These are phyloP conservation scores for Passer domesticus DNA, from an alignment of 2,113 vertebrate genomes.

Conservation along the genomic window DNA sequence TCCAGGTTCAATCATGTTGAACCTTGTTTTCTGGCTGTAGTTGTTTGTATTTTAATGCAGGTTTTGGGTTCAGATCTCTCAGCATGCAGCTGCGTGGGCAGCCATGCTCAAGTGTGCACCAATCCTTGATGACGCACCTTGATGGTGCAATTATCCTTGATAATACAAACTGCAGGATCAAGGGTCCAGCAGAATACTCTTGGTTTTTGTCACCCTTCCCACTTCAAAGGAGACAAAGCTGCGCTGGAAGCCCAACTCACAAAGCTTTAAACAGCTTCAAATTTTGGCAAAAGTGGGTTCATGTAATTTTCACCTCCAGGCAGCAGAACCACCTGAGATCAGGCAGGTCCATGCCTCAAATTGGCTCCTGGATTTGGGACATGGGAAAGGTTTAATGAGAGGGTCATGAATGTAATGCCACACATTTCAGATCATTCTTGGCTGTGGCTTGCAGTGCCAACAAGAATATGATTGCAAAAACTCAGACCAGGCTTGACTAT, in stretches of 20 bases:
- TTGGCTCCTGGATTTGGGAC: neutral
- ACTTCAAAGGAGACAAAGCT: neutral
- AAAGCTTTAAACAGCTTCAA: neutral
- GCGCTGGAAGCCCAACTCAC: rapidly evolving
- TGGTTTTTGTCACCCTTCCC: neutral
- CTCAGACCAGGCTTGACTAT: neutral
- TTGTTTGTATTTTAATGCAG: neutral
- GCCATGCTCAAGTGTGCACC: neutral
- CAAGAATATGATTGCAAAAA: neutral
- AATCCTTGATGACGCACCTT: neutral
- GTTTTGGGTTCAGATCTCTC: neutral
- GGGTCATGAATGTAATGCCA: neutral
- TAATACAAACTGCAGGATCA: neutral
- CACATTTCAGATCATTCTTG: neutral
- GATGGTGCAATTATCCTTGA: neutral
- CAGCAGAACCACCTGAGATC: neutral
- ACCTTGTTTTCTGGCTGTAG: neutral
- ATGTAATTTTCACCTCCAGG: neutral
- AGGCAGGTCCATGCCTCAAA: neutral
- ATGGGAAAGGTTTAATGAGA: neutral
- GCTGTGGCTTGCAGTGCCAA: neutral
- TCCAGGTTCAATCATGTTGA: neutral
- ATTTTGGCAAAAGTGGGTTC: neutral
- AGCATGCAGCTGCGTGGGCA: neutral
- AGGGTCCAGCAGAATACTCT: neutral